A percentile compares a stretch with the other conserved stretches of the same genome.
phyloP scores from a whole-genome alignment of 2,113 vertebrate genomes.

The Falcunculus frontatus region DNA sequence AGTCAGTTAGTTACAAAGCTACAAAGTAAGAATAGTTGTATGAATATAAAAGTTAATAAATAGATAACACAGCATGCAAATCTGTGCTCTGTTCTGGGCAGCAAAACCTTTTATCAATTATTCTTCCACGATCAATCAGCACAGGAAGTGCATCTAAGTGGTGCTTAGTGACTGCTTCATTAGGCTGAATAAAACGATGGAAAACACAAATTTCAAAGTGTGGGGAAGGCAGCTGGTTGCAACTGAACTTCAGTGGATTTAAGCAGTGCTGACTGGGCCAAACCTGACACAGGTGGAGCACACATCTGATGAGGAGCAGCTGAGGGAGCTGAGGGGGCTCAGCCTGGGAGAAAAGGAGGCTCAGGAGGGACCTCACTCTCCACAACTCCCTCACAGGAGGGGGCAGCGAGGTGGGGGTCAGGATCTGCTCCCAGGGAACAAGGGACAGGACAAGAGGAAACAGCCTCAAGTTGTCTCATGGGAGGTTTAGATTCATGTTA shows the following conservation, averaged over 20 bases:
- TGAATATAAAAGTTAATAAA: not conserved
- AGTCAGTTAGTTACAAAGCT: not conserved
- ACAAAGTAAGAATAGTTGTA: not conserved
- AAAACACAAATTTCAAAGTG: not conserved
- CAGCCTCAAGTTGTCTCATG: accelerated
- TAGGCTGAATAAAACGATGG: not conserved
- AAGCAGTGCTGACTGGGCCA: not conserved
- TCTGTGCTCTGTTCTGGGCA: not conserved
- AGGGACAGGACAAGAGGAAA: not conserved
- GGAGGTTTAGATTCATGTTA: not conserved
- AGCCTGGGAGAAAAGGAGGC: not conserved
- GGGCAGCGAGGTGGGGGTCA: accelerated
- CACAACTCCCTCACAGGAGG: not conserved
- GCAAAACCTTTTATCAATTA: not conserved
- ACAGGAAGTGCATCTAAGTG: not conserved
- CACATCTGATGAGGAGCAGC: not conserved
- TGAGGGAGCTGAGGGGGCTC: not conserved
- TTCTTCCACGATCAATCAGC: not conserved
- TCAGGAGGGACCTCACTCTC: not conserved
- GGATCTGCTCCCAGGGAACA: not conserved
- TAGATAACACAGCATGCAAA: not conserved
- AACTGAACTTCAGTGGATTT: not conserved
- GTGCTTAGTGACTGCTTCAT: not conserved
- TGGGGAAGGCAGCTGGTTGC: not conserved
- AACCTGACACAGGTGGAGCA: not conserved